A percentile compares a stretch with the other conserved stretches of the same genome.
phyloP scores from a whole-genome alignment of 2,797 vertebrate genomes.

The Diplodus puntazzo region DNA sequence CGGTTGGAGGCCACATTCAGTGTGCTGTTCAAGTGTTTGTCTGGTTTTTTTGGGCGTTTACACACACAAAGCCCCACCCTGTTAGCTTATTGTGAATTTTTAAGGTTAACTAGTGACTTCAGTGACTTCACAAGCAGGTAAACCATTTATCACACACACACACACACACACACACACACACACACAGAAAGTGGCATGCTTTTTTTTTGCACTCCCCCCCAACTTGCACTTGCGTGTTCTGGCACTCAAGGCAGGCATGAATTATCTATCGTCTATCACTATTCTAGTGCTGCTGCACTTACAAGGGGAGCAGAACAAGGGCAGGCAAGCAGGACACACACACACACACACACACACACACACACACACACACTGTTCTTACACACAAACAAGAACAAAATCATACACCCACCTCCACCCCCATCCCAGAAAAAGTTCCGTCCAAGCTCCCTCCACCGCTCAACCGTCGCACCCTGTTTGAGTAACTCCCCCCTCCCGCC shows the following conservation, averaged over 20 bases:
- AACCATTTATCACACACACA: conserved; percentile 42
- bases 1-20: conserved; percentile 79
- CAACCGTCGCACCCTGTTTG: conserved; percentile 50
- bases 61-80: conserved; percentile 78
- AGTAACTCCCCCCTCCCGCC: conserved; percentile 2
- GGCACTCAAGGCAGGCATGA: conserved; percentile 80
- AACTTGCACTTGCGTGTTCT: conserved; percentile 73
- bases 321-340: conserved; percentile 61
- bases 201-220: conserved; percentile 58
- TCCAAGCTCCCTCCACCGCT: conserved; percentile 50
- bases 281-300: conserved; percentile 73
- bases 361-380: conserved; percentile 40
- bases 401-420: conserved; percentile 47
- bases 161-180: conserved; percentile 28
- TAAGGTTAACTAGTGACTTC: conserved; percentile 84
- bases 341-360: conserved; percentile 31
- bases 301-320: conserved; percentile 69
- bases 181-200: conserved; percentile 67
- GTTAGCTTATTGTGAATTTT: conserved; percentile 84
- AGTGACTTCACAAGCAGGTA: conserved; percentile 78
- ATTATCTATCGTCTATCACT: conserved; percentile 78
- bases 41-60: conserved; percentile 67
- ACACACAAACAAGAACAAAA: conserved; percentile 42
- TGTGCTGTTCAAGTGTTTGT: conserved; percentile 84
- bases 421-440: conserved; percentile 57